Conservation (phyloP, 2,888 invertebrate genomes). For the Pyrgus malvae region DNA sequence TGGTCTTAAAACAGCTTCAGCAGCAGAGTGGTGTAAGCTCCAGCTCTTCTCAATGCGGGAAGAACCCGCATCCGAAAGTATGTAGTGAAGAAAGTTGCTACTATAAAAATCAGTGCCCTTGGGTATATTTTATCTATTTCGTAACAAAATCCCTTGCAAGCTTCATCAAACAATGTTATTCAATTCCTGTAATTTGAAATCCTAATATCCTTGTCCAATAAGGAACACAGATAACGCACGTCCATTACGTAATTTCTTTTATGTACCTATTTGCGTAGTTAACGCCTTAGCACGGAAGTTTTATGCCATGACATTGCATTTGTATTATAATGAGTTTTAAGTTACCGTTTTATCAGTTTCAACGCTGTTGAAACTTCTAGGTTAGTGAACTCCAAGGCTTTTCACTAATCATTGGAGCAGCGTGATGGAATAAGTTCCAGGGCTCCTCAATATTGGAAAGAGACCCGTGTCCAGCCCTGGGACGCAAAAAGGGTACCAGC, state of each 20-base stretch:
- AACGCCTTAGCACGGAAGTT: constrained; percentile 23
- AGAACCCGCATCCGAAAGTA: too few relatives aligned
- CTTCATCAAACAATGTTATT: constrained; percentile 9
- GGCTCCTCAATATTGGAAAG: too few relatives aligned
- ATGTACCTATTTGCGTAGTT: constrained; percentile 2
- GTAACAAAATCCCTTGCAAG: constrained; percentile 10
- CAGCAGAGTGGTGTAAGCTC: too few relatives aligned
- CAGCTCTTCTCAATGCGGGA: too few relatives aligned
- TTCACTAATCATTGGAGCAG: too few relatives aligned
- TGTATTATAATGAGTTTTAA: not conserved
- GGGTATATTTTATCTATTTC: constrained; percentile 3
- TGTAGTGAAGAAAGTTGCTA: too few relatives aligned
- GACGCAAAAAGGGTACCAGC: too few relatives aligned
- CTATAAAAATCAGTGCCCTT: too few relatives aligned
- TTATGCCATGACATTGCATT: constrained; percentile 10
- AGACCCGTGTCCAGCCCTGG: too few relatives aligned
- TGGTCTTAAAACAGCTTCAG: too few relatives aligned
- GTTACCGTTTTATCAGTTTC: not conserved
- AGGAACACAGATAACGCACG: constrained; percentile 30
- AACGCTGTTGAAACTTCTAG: not conserved
- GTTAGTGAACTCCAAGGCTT: not conserved
- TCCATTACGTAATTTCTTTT: not conserved
- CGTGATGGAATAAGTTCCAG: too few relatives aligned
- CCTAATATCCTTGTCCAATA: constrained; percentile 24
- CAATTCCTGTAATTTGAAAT: constrained; percentile 16